Evolutionary conservation across 2,113 vertebrate genomes (phyloP).

Genomic region (Amblyornis subalaris): DNA sequence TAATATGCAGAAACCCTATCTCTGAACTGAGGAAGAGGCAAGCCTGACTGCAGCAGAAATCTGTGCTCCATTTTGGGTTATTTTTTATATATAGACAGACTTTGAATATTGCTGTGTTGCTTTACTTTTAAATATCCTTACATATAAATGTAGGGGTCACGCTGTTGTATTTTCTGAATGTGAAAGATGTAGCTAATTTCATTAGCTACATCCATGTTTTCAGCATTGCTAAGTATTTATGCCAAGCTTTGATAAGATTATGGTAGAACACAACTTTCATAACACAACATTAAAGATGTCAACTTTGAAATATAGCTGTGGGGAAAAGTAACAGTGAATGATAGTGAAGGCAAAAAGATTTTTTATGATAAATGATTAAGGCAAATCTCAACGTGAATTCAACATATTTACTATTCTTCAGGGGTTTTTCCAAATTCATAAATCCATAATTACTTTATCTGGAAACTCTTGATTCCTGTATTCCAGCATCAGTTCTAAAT

Average conservation of each 20-base stretch:
- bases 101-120: not conserved
- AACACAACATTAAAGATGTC: not conserved
- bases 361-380: not conserved
- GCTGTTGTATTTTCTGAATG: not conserved
- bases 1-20: not conserved
- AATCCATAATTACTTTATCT: not conserved
- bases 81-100: not conserved
- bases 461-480: not conserved
- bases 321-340: not conserved
- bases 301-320: not conserved
- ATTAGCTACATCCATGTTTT: not conserved
- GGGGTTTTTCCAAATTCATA: fast-evolving
- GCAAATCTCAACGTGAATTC: not conserved
- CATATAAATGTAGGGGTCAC: not conserved
- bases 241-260: not conserved
- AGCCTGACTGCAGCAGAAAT: not conserved
- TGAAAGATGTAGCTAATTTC: not conserved
- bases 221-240: not conserved
- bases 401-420: not conserved
- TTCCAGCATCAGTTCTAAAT: not conserved
- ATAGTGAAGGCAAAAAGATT: not conserved
- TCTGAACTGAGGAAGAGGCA: not conserved
- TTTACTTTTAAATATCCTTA: not conserved
- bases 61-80: not conserved
- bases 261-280: not conserved